Percentiles rank a stretch among this genome's conserved stretches.
phyloP scores from a whole-genome alignment of 1,140 invertebrate genomes.

The Magallana gigas region DNA sequence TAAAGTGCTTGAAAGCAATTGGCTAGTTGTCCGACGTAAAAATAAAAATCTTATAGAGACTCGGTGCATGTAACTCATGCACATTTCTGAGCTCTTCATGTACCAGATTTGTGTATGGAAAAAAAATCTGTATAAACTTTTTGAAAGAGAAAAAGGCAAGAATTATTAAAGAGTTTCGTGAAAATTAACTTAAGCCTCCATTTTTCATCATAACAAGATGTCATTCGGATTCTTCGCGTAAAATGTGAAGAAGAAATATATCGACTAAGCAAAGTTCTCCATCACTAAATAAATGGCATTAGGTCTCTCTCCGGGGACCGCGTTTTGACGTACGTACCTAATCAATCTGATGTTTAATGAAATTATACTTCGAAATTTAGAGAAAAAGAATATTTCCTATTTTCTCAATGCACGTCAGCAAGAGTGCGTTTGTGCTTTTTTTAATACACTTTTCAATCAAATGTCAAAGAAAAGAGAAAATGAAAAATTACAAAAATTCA shows the following conservation, averaged over 20 bases:
- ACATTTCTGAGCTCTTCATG: no score
- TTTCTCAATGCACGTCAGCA: not conserved
- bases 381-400: not conserved
- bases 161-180: no score
- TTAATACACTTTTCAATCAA: not conserved
- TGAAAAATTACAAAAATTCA: conserved; percentile 29
- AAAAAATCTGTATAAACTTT: no score
- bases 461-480: not conserved
- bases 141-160: no score
- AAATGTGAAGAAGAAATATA: not conserved
- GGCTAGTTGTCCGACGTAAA: no score
- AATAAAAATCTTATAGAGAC: no score
- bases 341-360: not conserved
- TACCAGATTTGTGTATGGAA: no score
- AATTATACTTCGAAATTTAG: not conserved
- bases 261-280: not conserved
- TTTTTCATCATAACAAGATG: no score
- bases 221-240: not conserved
- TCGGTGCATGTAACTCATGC: no score
- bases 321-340: not conserved
- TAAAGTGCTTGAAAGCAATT: no score
- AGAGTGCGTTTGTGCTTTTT: not conserved
- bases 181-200: no score
- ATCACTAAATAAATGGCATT: not conserved
- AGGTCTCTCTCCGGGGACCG: not conserved